These are phyloP conservation scores for Arenicola marina DNA, from an alignment of 2,888 invertebrate species.

Conservation along the genomic window DNA sequence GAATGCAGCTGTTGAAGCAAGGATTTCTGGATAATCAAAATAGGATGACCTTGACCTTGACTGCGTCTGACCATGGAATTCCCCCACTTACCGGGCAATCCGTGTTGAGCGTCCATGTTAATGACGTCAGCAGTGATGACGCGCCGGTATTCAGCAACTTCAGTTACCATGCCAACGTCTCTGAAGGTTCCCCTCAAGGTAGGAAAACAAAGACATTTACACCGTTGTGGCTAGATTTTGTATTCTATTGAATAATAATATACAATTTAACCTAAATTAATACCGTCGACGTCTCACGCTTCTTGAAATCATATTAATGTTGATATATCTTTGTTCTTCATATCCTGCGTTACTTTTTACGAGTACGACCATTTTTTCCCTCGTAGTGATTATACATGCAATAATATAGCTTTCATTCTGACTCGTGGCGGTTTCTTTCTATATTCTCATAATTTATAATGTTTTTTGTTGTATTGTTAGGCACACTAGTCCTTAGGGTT, in stretches of 20 bases:
- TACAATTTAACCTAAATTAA: too few relatives aligned
- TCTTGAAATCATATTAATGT: too few relatives aligned
- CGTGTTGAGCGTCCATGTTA: slow-evolving; percentile 9
- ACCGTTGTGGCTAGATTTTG: too few relatives aligned
- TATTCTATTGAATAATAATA: too few relatives aligned
- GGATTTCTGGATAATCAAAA: slow-evolving; percentile 6
- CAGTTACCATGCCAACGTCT: slow-evolving; percentile 8
- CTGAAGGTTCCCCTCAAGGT: slow-evolving; percentile 13
- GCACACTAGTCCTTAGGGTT: too few relatives aligned
- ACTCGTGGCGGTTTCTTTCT: background rate
- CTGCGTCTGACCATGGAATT: slow-evolving; percentile 10
- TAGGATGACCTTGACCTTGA: slow-evolving; percentile 2
- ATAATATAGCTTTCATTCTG: background rate
- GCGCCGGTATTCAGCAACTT: slow-evolving; percentile 7
- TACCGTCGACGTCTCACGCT: too few relatives aligned
- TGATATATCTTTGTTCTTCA: too few relatives aligned
- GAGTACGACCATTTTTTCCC: too few relatives aligned
- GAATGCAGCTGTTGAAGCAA: background rate
- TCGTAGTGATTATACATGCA: too few relatives aligned
- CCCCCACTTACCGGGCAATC: slow-evolving; percentile 8
- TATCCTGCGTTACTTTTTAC: too few relatives aligned
- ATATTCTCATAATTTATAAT: background rate
- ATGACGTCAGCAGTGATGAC: slow-evolving; percentile 4
- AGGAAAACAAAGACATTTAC: too few relatives aligned
- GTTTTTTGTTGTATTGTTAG: too few relatives aligned